phyloP scores from a whole-genome alignment of 2,113 vertebrate genomes.

The Callionymus lyra region DNA sequence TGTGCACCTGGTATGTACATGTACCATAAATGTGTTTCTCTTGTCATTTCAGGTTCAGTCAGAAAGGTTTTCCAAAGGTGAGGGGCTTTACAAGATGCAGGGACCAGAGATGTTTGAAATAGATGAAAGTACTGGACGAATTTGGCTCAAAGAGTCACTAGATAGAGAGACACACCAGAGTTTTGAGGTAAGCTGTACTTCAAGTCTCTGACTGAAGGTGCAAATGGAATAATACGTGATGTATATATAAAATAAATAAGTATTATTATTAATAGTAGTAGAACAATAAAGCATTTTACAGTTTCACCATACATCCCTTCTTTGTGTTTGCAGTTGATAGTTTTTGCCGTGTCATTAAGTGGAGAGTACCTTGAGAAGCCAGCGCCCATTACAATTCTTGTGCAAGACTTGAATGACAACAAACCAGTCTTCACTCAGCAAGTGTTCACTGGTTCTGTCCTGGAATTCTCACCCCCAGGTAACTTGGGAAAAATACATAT shows the following conservation, averaged over 20 bases:
- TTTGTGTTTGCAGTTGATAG: conserved; percentile 72
- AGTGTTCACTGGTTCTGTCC: conserved; percentile 65
- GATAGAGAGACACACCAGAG: conserved; percentile 82
- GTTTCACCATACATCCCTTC: too few relatives aligned
- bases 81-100: conserved; percentile 91
- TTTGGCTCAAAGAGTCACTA: conserved; percentile 79
- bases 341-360: conserved; percentile 83
- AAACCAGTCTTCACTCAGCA: conserved; percentile 74
- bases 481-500: too few relatives aligned
- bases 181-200: conserved; percentile 83
- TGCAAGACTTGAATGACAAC: conserved; percentile 96
- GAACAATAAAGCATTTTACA: too few relatives aligned
- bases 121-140: conserved; percentile 80
- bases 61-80: conserved; percentile 79
- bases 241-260: too few relatives aligned
- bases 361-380: conserved; percentile 85
- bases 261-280: too few relatives aligned
- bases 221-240: too few relatives aligned
- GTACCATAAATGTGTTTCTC: too few relatives aligned
- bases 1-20: too few relatives aligned
- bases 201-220: too few relatives aligned
- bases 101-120: conserved; percentile 92
- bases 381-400: conserved; percentile 88
- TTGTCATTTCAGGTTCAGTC: conserved; percentile 85
- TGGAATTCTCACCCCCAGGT: conserved; percentile 89